Conservation (phyloP, 2,888 invertebrate species). For the Sarcophaga caerulescens region DNA sequence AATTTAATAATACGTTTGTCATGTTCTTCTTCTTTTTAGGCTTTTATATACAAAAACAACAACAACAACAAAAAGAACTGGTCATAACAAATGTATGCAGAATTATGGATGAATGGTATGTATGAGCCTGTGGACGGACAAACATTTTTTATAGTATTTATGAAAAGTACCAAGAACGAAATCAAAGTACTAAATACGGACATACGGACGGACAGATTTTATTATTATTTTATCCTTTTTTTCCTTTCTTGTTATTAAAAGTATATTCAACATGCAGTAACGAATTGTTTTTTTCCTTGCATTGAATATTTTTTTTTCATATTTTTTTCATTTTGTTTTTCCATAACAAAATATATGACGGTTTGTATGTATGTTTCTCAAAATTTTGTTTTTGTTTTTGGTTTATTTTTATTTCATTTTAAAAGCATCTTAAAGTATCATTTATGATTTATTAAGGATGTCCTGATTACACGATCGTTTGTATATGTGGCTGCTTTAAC, state of each 20-base stretch:
- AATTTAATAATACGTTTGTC: constrained; percentile 81
- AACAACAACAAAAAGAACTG: constrained; percentile 18
- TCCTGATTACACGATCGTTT: constrained; percentile 79
- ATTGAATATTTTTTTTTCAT: too few species aligned
- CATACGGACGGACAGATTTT: constrained; percentile 28
- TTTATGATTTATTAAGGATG: constrained; percentile 81
- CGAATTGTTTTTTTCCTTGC: not conserved
- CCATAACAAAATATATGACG: not conserved
- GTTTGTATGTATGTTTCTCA: not conserved
- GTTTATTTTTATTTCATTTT: not conserved
- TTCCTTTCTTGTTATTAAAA: too few species aligned
- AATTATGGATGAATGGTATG: constrained; percentile 72
- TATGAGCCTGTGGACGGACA: constrained; percentile 15
- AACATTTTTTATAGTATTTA: constrained; percentile 46
- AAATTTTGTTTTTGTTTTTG: too few species aligned
- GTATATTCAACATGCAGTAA: too few species aligned
- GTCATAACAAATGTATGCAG: constrained; percentile 75
- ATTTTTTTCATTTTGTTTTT: not conserved
- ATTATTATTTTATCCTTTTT: too few species aligned
- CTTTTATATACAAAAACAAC: constrained; percentile 50
- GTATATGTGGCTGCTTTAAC: constrained; percentile 56
- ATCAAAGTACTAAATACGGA: constrained; percentile 24
- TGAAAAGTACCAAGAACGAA: constrained; percentile 40
- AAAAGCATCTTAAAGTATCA: constrained; percentile 56
- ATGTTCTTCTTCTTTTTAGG: constrained; percentile 70